phyloP scores from a whole-genome alignment of 2,797 vertebrate genomes.

The Vultur gryphus region DNA sequence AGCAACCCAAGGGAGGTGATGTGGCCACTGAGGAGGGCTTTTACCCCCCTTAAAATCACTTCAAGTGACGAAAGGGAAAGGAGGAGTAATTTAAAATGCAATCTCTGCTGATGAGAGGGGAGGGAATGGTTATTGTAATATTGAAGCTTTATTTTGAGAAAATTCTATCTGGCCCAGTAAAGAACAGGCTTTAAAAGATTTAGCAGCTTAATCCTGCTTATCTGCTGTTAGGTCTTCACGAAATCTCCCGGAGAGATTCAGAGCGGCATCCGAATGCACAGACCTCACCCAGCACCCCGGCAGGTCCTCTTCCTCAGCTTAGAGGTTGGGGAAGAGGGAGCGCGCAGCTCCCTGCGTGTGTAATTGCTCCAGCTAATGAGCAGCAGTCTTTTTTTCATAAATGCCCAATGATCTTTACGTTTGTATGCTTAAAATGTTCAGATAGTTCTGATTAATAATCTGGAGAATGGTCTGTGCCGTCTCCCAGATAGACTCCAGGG shows the following conservation, averaged over 20 bases:
- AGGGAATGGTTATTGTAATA: not conserved
- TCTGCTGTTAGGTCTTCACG: not conserved
- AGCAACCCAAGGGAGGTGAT: not conserved
- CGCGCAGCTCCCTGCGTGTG: accelerated
- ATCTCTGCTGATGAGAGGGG: not conserved
- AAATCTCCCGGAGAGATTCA: not conserved
- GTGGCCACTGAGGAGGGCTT: not conserved
- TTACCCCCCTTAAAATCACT: not conserved
- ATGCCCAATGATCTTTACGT: not conserved
- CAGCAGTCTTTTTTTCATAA: not conserved
- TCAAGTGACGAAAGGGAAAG: accelerated
- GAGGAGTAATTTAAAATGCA: not conserved
- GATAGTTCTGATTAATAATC: not conserved
- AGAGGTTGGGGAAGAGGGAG: not conserved
- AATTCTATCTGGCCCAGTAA: not conserved
- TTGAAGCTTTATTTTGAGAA: not conserved
- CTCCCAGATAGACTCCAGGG: not conserved
- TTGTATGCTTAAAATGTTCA: not conserved
- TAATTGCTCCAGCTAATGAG: not conserved
- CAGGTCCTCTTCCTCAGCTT: not conserved
- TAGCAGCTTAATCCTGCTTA: constrained; percentile 15
- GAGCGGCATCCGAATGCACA: not conserved
- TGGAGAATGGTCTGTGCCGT: not conserved
- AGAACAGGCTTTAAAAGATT: constrained; percentile 17
- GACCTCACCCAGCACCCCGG: not conserved